Percentiles rank a stretch among this genome's conserved stretches.
Conservation (phyloP, 2,113 vertebrate genomes). For the Saimiri boliviensis region DNA sequence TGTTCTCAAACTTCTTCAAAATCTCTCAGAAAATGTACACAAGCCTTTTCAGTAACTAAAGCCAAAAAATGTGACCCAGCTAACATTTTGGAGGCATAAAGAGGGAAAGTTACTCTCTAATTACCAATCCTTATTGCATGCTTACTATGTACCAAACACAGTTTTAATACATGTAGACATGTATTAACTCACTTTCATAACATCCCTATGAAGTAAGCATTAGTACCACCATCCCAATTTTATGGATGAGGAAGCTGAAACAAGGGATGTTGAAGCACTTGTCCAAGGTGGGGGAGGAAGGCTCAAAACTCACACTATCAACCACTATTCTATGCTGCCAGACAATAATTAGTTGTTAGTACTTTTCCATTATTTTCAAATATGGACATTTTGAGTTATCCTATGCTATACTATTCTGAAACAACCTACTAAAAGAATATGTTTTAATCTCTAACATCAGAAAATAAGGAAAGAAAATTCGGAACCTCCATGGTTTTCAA, state of each 20-base stretch:
- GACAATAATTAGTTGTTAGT: neutral
- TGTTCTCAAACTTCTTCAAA: neutral
- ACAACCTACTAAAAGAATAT: neutral
- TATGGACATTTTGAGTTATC: neutral
- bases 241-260: neutral
- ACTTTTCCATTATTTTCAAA: neutral
- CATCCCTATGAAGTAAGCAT: neutral
- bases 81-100: neutral
- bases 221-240: neutral
- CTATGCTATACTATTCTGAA: neutral
- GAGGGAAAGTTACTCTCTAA: neutral
- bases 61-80: neutral
- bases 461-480: neutral
- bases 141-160: neutral
- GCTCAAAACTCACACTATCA: neutral
- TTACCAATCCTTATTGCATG: neutral
- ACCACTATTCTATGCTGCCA: neutral
- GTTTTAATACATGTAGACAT: neutral
- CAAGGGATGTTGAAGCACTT: neutral
- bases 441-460: neutral
- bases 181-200: neutral
- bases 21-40: neutral
- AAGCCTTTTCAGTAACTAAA: neutral
- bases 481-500: neutral
- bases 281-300: neutral